phyloP scores from a whole-genome alignment of 64 coral and sea anemone genomes.

The Orbicella faveolata region DNA sequence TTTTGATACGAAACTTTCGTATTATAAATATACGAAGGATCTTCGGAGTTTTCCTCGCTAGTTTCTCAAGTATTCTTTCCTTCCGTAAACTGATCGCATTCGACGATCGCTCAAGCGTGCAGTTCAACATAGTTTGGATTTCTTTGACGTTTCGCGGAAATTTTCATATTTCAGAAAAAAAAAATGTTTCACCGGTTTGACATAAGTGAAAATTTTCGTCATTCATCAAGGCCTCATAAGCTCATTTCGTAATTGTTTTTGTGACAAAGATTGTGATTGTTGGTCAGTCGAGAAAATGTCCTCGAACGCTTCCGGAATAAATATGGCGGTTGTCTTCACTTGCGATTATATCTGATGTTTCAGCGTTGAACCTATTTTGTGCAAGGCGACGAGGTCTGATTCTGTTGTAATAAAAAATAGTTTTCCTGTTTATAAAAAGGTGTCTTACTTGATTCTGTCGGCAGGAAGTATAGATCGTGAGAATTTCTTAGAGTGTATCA shows the following conservation, averaged over 20 bases:
- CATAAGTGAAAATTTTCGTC: background rate
- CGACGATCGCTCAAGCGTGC: conserved; percentile 11
- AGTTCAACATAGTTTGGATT: conserved; percentile 12
- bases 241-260: background rate
- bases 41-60: background rate
- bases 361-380: background rate
- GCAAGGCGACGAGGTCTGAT: background rate
- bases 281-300: background rate
- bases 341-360: background rate
- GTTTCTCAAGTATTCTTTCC: background rate
- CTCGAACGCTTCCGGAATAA: conserved; percentile 21
- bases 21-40: no score
- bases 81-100: background rate
- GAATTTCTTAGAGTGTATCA: background rate
- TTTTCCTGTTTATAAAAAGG: background rate
- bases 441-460: background rate
- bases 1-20: background rate
- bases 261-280: background rate
- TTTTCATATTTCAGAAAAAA: background rate
- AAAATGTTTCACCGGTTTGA: background rate
- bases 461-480: background rate
- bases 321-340: conserved; percentile 3
- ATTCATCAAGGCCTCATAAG: background rate
- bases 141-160: background rate
- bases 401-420: background rate